Conservation (phyloP, 2,113 vertebrate genomes). For the Lanius collurio region DNA sequence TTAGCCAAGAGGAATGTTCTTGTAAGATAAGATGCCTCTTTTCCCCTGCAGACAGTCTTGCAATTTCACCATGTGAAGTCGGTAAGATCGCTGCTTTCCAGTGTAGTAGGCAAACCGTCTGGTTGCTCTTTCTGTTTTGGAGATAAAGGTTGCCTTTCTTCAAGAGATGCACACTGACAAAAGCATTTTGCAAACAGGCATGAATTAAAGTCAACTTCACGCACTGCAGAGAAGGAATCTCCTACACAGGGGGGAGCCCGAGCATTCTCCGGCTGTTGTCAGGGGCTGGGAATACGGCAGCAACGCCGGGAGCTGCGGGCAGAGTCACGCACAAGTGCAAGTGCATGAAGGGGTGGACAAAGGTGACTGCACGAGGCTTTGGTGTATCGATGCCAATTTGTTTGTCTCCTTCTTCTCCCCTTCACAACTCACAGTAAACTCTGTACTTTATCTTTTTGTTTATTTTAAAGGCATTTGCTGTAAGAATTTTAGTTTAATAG, state of each 20-base stretch:
- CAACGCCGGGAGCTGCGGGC: not conserved
- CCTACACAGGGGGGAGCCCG: constrained; percentile 61
- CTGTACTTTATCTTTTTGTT: not conserved
- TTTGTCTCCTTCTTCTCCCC: not conserved
- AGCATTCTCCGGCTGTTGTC: not conserved
- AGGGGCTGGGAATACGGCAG: not conserved
- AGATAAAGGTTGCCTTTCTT: not conserved
- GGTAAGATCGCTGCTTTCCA: not conserved
- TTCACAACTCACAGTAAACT: not conserved
- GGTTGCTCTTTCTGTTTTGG: not conserved
- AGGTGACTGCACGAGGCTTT: not conserved
- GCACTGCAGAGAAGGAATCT: not conserved
- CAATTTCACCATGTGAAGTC: rapidly evolving
- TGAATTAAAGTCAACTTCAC: not conserved
- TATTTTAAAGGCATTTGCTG: not conserved
- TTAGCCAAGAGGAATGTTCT: not conserved
- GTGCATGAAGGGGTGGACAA: not conserved
- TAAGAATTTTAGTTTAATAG: not conserved
- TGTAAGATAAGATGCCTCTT: rapidly evolving
- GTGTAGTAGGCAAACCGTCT: rapidly evolving
- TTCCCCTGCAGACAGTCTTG: not conserved
- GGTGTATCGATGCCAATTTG: not conserved
- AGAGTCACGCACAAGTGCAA: not conserved
- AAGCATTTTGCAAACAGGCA: not conserved
- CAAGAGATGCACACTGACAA: not conserved